Evolutionary conservation across 2,113 vertebrate genomes (phyloP).

Genomic region (Etia nguti): DNA sequence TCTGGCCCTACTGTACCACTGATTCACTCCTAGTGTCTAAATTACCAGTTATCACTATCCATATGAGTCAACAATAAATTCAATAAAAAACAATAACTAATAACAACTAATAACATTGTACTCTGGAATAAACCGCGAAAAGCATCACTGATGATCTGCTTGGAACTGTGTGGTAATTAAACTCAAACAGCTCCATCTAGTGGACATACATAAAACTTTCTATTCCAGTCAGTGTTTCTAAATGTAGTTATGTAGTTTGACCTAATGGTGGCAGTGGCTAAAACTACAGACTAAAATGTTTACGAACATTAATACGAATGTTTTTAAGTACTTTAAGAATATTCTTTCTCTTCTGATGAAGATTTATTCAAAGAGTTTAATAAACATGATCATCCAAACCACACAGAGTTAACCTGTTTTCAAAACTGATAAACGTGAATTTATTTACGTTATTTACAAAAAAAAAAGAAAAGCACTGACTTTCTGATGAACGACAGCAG

Average conservation of each 20-base stretch:
- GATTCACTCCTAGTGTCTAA: not conserved
- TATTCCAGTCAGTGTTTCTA: accelerated
- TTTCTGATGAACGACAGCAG: no score
- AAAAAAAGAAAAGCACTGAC: no score
- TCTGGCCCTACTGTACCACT: accelerated
- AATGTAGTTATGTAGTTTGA: not conserved
- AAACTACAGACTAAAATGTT: not conserved
- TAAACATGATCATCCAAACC: not conserved
- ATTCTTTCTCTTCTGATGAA: not conserved
- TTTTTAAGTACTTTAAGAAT: accelerated
- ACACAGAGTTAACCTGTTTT: accelerated
- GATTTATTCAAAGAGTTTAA: not conserved
- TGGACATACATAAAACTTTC: not conserved
- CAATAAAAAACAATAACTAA: not conserved
- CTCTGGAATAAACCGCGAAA: not conserved
- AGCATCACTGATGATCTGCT: not conserved
- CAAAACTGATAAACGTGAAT: accelerated
- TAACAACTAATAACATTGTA: not conserved
- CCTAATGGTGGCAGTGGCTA: not conserved
- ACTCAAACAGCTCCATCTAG: not conserved
- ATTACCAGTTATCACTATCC: not conserved
- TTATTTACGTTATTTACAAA: no score
- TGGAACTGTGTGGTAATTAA: accelerated
- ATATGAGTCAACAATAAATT: accelerated
- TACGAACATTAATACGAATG: not conserved